Base-by-base conservation (phyloP, 2,797 vertebrate genomes). In the Poeciliopsis gracilis region DNA sequence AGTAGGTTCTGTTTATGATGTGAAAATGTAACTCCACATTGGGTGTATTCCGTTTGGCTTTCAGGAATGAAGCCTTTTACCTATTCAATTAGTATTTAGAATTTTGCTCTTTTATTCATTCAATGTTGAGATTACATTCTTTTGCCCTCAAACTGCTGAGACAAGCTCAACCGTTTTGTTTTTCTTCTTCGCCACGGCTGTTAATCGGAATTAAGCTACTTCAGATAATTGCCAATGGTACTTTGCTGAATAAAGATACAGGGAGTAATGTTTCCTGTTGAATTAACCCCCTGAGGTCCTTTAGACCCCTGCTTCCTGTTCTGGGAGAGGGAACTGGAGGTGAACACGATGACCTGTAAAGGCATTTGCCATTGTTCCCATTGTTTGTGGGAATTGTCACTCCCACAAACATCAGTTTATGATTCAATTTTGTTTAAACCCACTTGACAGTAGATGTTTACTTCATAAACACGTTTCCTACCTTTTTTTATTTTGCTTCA, bases 271-370 rank as follows among this genome's bases (percentile, higher is more conserved):
- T 86, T 93, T 91, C 91, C 91, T 88, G 87, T 83, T 82, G 82
- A 86, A 83, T 82, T 23, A 77, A 79, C 79, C 76, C 53, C 81
- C 57, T 1, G 59, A 30, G 69, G 69, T 69, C 71, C 75, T 79
- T 76, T 78, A 53, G 57, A 79, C 80, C 88, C 89, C 88, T 72
- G 81, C 78, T 93, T 93, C 88, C 89, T 91, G 84, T 81, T 81
- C 79, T 7, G 76, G 66, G 86, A 92, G 82, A 75, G 83, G 75
- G 83, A 89, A 91, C 86, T 78, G 71, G 86, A 72, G n/a, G 57
- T 43, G 73, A 75, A 63, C 55, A 71, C 79, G 78, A 87, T 89
- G 80, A 86, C 76, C 79, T 51, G 57, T 16, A 41, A 63, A 84
- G 63, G 72, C 73, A 51, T 66, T 82, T 59, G 70, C 81, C 86